Evolutionary conservation across 2,888 invertebrate species (phyloP), one percentile per base, ranked within the genome.

Genomic region (Orchesellides sinensis): DNA sequence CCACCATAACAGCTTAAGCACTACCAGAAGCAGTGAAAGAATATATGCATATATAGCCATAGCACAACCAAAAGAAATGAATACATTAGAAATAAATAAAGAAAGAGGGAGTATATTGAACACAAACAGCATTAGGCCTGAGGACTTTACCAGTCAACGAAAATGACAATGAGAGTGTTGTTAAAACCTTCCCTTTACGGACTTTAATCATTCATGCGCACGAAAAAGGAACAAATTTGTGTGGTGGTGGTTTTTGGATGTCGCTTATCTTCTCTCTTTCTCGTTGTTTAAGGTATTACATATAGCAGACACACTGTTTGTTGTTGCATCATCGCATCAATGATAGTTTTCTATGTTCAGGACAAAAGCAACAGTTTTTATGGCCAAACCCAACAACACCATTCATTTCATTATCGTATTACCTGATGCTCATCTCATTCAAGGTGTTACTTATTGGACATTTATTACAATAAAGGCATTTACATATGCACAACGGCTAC

Each of bases 131-230:
- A 52, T 21, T 17, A 52, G 19, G 40, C 10, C 40, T 40, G 32
- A 56, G 56, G 25, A 56, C 25, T 10, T 2, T 10, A 56, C n/a
- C n/a, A 56, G 25, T 21, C 27, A 12, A 6, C 19, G 21, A 19
- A 40, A 21, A 63, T 63, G 45, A 45, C 45, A 45, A 63, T 63
- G 63, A 63, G 23, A 40, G 21, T 63, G 63, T 63, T 40, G 40
- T 40, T 35, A 19, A 59, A 63, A 29, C 17, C 23, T 40, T 63
- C 40, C 63, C 63, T 63, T 63, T 63, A 35, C 35, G 40, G 63
- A 40, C 35, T 63, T 40, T 63, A 35, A 40, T 35, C 63, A 63
- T 63, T 35, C 61, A 61, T 12, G 63, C 63, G 29, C 25, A 56
- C 56, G 56, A 27, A 56, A 61, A 32, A 61, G 32, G 63, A 45